These are phyloP conservation scores for Hoplodrina blanda DNA, from an alignment of 2,888 invertebrate genomes.

Conservation along the genomic window DNA sequence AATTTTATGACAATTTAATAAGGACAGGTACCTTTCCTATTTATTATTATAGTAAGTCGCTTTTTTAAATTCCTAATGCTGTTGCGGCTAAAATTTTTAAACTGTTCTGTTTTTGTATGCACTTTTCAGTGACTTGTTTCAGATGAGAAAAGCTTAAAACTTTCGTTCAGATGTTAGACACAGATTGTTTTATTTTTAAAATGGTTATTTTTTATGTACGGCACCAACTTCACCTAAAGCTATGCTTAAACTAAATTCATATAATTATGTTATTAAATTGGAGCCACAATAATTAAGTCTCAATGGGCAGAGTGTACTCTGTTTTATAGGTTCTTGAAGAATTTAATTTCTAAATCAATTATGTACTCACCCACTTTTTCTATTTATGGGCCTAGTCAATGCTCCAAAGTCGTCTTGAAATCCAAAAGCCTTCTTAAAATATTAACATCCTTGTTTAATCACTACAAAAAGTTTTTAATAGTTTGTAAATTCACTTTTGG, in stretches of 20 bases:
- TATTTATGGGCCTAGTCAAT: conserved; percentile 68
- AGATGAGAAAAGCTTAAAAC: neutral
- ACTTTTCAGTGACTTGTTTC: conserved; percentile 2
- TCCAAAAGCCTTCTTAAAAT: conserved; percentile 63
- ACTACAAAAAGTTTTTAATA: conserved; percentile 60
- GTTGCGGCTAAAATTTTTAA: neutral
- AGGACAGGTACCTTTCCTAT: too few species aligned
- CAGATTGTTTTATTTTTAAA: neutral
- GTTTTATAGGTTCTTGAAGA: conserved; percentile 8
- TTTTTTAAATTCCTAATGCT: too few species aligned
- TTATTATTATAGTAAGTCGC: too few species aligned
- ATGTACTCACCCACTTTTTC: conserved; percentile 86
- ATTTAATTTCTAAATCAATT: conserved; percentile 61
- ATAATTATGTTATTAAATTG: too few species aligned
- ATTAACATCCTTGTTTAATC: conserved; percentile 66
- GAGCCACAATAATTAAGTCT: too few species aligned
- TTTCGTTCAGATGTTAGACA: neutral
- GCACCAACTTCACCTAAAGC: neutral
- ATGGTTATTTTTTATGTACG: neutral
- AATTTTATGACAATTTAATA: too few species aligned
- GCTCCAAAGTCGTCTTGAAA: conserved; percentile 69
- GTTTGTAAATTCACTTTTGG: conserved; percentile 53
- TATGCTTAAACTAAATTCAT: neutral
- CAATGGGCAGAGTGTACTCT: too few species aligned
- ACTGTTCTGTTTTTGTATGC: conserved; percentile 6